Conservation (phyloP, 1,140 invertebrate species). For the Magallana angulata region DNA sequence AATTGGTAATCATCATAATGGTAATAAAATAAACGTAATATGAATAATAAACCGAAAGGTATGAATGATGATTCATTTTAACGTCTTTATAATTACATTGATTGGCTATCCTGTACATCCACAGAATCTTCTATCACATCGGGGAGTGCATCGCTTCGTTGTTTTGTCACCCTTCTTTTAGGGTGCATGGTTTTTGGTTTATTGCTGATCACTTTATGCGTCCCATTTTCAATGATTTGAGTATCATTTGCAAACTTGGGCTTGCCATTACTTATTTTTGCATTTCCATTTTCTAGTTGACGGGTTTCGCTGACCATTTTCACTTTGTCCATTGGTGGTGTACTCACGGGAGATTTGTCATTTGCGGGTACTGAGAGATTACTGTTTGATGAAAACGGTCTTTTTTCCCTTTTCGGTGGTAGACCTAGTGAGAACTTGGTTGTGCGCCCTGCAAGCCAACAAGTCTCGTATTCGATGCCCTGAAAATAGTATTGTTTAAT, state of each 20-base stretch:
- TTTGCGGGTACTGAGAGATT: neutral
- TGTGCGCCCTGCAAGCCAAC: slow-evolving; percentile 18
- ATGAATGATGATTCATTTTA: too few species aligned
- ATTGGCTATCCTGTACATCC: neutral
- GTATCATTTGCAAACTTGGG: neutral
- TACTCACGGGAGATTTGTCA: neutral
- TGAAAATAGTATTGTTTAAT: neutral
- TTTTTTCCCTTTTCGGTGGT: neutral
- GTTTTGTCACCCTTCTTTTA: neutral
- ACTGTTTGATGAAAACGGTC: neutral
- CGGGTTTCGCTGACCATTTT: neutral
- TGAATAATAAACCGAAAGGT: too few species aligned
- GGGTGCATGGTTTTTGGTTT: slow-evolving; percentile 4
- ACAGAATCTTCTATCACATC: slow-evolving; percentile 19
- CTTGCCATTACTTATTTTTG: too few species aligned
- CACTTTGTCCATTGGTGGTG: neutral
- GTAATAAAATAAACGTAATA: too few species aligned
- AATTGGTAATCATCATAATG: too few species aligned
- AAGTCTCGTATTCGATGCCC: slow-evolving; percentile 31
- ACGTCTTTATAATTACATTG: neutral
- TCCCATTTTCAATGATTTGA: neutral
- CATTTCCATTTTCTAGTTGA: neutral
- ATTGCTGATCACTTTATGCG: neutral
- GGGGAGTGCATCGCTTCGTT: neutral
- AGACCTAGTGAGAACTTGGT: neutral